Evolutionary conservation across 2,113 vertebrate genomes (phyloP).

Genomic region (Eurypyga helias): DNA sequence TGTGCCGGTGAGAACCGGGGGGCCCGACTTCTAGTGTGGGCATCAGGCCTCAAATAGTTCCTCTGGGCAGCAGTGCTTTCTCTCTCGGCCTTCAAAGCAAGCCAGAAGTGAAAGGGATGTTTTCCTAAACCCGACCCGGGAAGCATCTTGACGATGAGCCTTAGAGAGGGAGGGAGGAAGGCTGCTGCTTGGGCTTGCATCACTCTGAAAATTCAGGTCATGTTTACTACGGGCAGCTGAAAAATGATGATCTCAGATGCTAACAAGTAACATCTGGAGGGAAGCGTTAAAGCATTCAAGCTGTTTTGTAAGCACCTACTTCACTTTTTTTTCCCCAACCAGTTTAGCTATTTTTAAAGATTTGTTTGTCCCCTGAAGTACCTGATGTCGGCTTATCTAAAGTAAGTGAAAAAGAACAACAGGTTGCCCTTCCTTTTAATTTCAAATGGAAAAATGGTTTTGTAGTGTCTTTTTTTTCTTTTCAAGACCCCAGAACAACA

Average conservation of each 20-base stretch:
- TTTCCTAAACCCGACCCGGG: not conserved
- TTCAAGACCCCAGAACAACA: not conserved
- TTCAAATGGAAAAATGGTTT: not conserved
- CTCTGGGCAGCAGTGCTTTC: not conserved
- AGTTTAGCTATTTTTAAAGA: not conserved
- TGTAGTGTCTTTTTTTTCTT: not conserved
- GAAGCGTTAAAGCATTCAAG: not conserved
- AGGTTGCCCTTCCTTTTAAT: not conserved
- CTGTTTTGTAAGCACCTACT: constrained; percentile 68
- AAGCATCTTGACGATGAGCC: not conserved
- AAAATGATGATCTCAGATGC: constrained; percentile 62
- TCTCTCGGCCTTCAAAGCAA: not conserved
- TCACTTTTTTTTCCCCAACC: not conserved
- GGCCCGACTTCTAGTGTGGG: not conserved
- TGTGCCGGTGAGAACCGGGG: not conserved
- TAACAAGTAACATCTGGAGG: constrained; percentile 68
- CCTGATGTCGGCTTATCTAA: not conserved
- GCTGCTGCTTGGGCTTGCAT: constrained; percentile 4
- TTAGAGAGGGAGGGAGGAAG: not conserved
- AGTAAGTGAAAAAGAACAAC: not conserved
- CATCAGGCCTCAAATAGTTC: accelerated
- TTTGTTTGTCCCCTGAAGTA: not conserved
- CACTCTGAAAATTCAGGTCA: constrained; percentile 41
- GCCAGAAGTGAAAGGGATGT: not conserved
- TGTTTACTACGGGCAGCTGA: constrained; percentile 67